Evolutionary conservation across 2,797 vertebrate genomes (phyloP), one percentile per base, ranked within the genome.

Genomic region (Vireo griseus): DNA sequence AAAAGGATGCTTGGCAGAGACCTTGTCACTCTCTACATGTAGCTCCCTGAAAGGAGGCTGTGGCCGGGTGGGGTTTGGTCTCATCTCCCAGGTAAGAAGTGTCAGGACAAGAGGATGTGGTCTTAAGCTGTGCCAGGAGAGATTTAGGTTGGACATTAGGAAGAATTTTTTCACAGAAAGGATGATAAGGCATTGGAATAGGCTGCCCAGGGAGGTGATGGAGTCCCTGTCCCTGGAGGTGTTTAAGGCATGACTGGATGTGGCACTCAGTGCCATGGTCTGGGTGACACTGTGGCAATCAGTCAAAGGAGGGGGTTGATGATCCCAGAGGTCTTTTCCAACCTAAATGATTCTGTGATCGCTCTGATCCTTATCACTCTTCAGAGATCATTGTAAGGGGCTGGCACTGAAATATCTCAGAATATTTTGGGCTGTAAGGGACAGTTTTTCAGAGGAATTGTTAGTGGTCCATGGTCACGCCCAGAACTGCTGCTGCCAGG

Each of bases 221-320:
- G 5, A 47, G 16, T 40, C n/a, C 20, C 13, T 2, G 1, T 29
- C 3, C 33, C 47, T 47, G 55, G 54, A 61, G 47, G 33, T 39
- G 28, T 11, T 68, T 1, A 16, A 45, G 7, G 20, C 24, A n/a
- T 24, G 22, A 0, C 28, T 39, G 37, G n/a, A 59, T 0, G 1
- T 76, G 72, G 28, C 39, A 39, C 33, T 33, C 47, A 17, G 62
- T 1, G 24, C 45, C 62, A 7, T 13, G 39, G 54, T 9, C 47
- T 61, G 47, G 24, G 11, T 47, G 40, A 47, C 55, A 54, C 2
- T 0, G 29, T 10, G 29, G 6, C 4, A 5, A 0, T 17, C 0
- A 0, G 33, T 61, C 55, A 31, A 1, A 8, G 29, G 3, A 3
- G 47, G 40, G 9, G 52, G 20, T 54, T 0, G 4, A 14, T 52